Evolutionary conservation across 2,888 invertebrate genomes (phyloP).

Genomic region (Sminthurides aquaticus): DNA sequence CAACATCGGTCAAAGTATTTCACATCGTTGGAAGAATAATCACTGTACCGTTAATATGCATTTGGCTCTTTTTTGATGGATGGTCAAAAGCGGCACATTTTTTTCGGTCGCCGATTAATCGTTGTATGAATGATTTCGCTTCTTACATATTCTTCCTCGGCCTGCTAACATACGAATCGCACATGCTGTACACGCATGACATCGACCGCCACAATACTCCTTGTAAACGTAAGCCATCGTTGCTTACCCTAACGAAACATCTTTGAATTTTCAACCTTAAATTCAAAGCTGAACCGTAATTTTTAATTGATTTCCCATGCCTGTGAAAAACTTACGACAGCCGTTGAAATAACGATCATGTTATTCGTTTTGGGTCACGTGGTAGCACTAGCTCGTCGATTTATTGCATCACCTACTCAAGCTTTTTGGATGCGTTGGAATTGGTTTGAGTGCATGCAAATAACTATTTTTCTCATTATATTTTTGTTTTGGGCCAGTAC

Average conservation of each 20-base stretch:
- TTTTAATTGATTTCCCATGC: no score
- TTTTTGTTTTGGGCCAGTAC: slow-evolving; percentile 59
- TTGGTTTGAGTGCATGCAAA: slow-evolving; percentile 57
- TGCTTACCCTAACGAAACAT: neutral
- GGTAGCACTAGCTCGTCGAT: slow-evolving; percentile 34
- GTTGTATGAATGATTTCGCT: slow-evolving; percentile 61
- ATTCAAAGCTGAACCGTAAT: no score
- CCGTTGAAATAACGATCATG: slow-evolving; percentile 46
- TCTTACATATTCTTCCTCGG: slow-evolving; percentile 61
- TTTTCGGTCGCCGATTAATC: slow-evolving; percentile 57
- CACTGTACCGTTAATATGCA: slow-evolving; percentile 49
- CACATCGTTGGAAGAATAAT: slow-evolving; percentile 48
- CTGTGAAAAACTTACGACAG: no score
- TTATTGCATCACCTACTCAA: slow-evolving; percentile 54
- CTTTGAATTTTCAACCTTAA: neutral
- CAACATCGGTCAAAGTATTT: slow-evolving; percentile 48
- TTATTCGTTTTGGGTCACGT: slow-evolving; percentile 50
- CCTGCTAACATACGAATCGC: slow-evolving; percentile 53
- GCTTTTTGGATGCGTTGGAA: slow-evolving; percentile 58
- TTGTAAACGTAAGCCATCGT: slow-evolving; percentile 3
- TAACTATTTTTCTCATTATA: slow-evolving; percentile 55
- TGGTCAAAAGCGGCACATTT: slow-evolving; percentile 4
- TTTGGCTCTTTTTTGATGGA: slow-evolving; percentile 44
- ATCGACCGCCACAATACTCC: slow-evolving; percentile 13
- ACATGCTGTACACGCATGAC: neutral